phyloP scores from a whole-genome alignment of 2,113 vertebrate genomes.

The Pholis gunnellus region DNA sequence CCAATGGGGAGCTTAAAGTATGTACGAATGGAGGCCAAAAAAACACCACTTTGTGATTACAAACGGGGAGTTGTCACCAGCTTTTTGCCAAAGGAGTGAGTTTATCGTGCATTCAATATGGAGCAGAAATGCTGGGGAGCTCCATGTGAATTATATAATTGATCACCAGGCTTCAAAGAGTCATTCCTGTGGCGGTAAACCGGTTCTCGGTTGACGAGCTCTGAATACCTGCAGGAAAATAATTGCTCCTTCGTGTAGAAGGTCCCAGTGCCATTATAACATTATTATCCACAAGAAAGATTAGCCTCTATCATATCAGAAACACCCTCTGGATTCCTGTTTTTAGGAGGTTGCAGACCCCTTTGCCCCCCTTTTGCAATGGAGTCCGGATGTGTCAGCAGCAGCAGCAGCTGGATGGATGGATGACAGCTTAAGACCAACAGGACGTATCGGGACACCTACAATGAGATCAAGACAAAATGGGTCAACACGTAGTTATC shows the following conservation, averaged over 20 bases:
- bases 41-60: neutral
- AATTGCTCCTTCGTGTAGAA: conserved; percentile 21
- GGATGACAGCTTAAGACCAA: neutral
- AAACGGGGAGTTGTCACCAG: neutral
- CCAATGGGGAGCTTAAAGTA: neutral
- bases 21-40: neutral
- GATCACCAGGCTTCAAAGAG: neutral
- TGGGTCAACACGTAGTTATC: neutral
- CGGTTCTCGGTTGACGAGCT: conserved; percentile 14
- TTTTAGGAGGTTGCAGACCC: neutral
- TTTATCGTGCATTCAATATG: neutral
- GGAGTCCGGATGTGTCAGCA: conserved; percentile 35
- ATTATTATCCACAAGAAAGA: neutral
- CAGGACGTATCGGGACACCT: conserved; percentile 33
- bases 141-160: neutral
- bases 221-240: conserved; percentile 3
- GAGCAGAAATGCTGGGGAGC: neutral
- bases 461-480: neutral
- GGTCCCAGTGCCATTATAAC: conserved; percentile 37
- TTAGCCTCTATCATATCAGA: neutral
- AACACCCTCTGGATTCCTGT: neutral
- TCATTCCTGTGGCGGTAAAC: conserved; percentile 3
- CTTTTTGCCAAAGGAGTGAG: conserved; percentile 21
- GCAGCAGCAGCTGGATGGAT: neutral
- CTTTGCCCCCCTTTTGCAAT: neutral